Base-by-base conservation (phyloP, 2,888 invertebrate genomes). In the Apamea monoglypha region DNA sequence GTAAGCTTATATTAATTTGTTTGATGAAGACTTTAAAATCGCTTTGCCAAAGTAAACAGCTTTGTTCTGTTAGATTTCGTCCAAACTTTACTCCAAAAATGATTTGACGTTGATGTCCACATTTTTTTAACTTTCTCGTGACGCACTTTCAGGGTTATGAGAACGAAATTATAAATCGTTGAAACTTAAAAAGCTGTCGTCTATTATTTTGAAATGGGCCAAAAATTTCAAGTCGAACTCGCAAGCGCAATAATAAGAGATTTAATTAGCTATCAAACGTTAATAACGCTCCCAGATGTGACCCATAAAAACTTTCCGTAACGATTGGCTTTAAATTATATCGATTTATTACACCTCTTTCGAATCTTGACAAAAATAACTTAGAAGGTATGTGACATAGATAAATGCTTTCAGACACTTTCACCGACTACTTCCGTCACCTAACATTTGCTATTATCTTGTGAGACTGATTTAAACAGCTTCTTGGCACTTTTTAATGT, bases 1-100 rank as follows among this genome's bases (percentile, higher is more conserved):
- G 85, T 89, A 29, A 80, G n/a, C 74, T 81, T 66, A 86, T 84
- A 77, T 82, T 87, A 81, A 80, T 87, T 81, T 79, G 77, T 86
- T 87, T 89, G 64, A 82, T 78, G 77, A 90, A 85, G 90, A 88
- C 87, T 89, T 90, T 72, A 79, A 77, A 78, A 73, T 18, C 63
- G 36, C n/a, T 76, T 78, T 72, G 85, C 75, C 72, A 75, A 73
- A 74, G 63, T 73, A 84, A 82, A 80, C 76, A 84, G 64, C 77
- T 82, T 77, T 81, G 72, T 81, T 74, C 76, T 76, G 14, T 53
- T 74, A 69, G 40, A 44, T 70, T 73, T 68, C 3, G 32, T 75
- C 72, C 64, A 53, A 80, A 80, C 68, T 82, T 75, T 64, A 32
- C 36, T 25, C 56, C 25, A 75, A 66, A 81, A 75, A 66, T 47